Evolutionary conservation across 2,888 invertebrate species (phyloP).

Genomic region (Emmelina monodactyla): DNA sequence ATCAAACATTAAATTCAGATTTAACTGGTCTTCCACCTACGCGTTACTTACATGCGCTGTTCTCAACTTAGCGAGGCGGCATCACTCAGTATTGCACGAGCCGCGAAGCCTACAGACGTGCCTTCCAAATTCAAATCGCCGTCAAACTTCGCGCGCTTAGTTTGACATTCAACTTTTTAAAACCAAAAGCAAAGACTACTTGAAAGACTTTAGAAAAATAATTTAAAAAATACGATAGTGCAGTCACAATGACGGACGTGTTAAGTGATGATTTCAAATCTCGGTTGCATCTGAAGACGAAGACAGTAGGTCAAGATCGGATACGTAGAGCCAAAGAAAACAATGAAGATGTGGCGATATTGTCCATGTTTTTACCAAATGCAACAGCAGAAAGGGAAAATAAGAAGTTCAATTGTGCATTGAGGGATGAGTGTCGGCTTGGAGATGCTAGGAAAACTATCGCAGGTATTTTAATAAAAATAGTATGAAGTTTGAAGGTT

Average conservation of each 20-base stretch:
- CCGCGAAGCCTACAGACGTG: constrained; percentile 47
- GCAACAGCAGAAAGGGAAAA: constrained; percentile 70
- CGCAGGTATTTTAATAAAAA: too few species aligned
- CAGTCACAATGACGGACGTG: constrained; percentile 73
- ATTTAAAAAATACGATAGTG: too few species aligned
- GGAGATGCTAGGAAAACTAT: constrained; percentile 80
- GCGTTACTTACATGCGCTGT: too few species aligned
- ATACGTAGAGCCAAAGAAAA: constrained; percentile 81
- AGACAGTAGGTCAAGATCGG: constrained; percentile 84
- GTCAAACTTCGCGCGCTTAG: constrained; percentile 28
- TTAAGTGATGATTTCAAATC: constrained; percentile 81
- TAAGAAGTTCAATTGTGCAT: constrained; percentile 80
- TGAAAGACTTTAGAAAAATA: too few species aligned
- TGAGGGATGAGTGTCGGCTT: constrained; percentile 76
- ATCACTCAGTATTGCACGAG: constrained; percentile 41
- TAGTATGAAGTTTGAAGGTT: too few species aligned
- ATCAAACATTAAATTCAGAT: too few species aligned
- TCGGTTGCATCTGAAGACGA: constrained; percentile 75
- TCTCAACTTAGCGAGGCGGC: too few species aligned
- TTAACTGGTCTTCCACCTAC: too few species aligned
- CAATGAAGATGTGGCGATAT: constrained; percentile 87
- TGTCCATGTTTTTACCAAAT: constrained; percentile 83
- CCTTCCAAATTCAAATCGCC: constrained; percentile 16
- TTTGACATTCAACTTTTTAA: constrained; percentile 13
- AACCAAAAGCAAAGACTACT: constrained; percentile 11